phyloP scores from a whole-genome alignment of 2,797 vertebrate genomes.

The Parauchenoglanis punctatus region DNA sequence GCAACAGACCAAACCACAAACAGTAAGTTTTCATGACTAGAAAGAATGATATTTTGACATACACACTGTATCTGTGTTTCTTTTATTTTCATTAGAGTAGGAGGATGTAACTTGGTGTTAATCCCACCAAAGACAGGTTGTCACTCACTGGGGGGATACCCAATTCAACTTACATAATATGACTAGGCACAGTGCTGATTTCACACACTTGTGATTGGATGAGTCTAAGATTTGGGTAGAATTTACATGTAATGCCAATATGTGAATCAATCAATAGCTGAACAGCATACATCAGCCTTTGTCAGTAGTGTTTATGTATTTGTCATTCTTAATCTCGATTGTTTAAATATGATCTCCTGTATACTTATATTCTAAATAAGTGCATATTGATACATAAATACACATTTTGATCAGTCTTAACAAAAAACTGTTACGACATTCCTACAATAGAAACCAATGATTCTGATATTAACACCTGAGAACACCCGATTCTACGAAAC shows the following conservation, averaged over 20 bases:
- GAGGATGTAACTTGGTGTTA: too few relatives aligned
- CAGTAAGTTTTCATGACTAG: neutral
- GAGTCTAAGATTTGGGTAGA: neutral
- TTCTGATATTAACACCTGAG: too few relatives aligned
- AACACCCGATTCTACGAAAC: conserved; percentile 7
- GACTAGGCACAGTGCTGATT: neutral
- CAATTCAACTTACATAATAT: neutral
- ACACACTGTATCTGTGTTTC: neutral
- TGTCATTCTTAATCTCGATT: neutral
- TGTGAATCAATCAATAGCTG: neutral
- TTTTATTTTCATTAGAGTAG: neutral
- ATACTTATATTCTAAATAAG: neutral
- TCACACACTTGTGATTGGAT: neutral
- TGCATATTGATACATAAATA: neutral
- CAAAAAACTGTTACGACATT: neutral
- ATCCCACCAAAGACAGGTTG: neutral
- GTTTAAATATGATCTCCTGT: neutral
- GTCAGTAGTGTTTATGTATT: neutral
- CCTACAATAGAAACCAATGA: neutral
- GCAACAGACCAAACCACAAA: neutral
- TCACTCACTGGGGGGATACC: neutral
- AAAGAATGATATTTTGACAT: neutral
- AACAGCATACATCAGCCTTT: neutral
- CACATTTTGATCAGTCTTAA: neutral
- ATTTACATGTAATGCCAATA: neutral